A percentile compares a stretch with the other conserved stretches of the same genome.
Evolutionary conservation across 2,113 vertebrate species (phyloP).

Genomic region (Pelusios castaneus): DNA sequence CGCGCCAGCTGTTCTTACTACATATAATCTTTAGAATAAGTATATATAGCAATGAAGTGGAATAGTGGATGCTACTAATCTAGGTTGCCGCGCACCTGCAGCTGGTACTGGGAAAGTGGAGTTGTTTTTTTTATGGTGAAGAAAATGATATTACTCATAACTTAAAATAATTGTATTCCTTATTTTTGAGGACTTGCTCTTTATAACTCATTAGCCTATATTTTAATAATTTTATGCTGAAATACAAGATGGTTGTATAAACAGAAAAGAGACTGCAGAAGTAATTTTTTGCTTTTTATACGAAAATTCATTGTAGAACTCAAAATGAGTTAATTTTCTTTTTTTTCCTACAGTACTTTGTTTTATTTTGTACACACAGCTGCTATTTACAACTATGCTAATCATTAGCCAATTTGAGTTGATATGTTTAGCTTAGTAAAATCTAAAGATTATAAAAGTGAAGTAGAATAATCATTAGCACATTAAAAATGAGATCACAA

Average conservation of each 20-base stretch:
- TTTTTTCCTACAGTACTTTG: not conserved
- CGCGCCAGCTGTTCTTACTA: not conserved
- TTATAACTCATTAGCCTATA: not conserved
- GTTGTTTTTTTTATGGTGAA: not conserved
- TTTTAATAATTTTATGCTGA: not conserved
- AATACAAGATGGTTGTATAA: not conserved
- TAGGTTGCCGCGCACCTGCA: not conserved
- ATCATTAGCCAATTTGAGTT: conserved; percentile 28
- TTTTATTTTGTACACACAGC: conserved; percentile 61
- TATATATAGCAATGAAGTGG: not conserved
- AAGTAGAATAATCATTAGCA: conserved; percentile 39
- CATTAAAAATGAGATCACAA: conserved; percentile 38
- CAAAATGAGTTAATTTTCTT: not conserved
- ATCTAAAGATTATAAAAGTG: conserved; percentile 37
- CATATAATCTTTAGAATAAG: not conserved
- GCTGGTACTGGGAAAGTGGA: not conserved
- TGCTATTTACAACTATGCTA: conserved; percentile 41
- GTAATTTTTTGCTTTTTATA: not conserved
- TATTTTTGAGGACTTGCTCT: not conserved
- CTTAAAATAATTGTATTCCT: not conserved
- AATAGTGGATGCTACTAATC: not conserved
- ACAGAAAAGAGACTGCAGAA: not conserved
- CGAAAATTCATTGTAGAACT: not conserved
- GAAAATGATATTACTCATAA: not conserved
- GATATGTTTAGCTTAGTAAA: conserved; percentile 20